Percentiles rank a stretch among this genome's conserved stretches.
Conservation (phyloP, 2,888 invertebrate species). For the Smittia aterrima region DNA sequence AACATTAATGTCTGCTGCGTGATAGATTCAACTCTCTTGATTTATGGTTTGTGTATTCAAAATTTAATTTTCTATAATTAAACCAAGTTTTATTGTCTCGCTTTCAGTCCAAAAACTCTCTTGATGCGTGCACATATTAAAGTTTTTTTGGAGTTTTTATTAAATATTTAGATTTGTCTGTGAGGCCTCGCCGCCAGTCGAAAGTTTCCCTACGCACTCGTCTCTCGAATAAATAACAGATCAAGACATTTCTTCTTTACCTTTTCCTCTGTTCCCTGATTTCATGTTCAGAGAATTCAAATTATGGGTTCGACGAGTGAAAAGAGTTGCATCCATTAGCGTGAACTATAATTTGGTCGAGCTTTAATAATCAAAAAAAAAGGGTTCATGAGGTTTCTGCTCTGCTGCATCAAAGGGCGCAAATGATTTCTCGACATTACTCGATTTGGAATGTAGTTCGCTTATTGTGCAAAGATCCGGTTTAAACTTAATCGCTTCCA, state of each 20-base stretch:
- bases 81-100: conserved; percentile 14
- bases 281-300: background rate
- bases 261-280: background rate
- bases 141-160: background rate
- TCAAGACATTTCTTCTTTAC: too few species aligned
- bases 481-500: background rate
- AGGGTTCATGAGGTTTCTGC: background rate
- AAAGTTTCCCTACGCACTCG: too few species aligned
- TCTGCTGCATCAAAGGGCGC: background rate
- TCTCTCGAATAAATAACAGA: background rate
- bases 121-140: background rate
- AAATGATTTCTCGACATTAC: background rate
- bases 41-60: conserved; percentile 31
- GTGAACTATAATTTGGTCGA: too few species aligned
- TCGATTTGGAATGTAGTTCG: background rate
- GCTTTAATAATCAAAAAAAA: background rate
- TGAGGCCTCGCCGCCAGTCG: too few species aligned
- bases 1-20: conserved; percentile 1
- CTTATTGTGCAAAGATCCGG: conserved; percentile 31
- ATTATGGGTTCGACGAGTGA: background rate
- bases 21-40: background rate
- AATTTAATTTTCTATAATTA: conserved; percentile 16
- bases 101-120: background rate
- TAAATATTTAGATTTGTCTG: background rate
- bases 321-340: too few species aligned